Conservation (phyloP, 2,888 invertebrate genomes). For the Copidosoma aretas region DNA sequence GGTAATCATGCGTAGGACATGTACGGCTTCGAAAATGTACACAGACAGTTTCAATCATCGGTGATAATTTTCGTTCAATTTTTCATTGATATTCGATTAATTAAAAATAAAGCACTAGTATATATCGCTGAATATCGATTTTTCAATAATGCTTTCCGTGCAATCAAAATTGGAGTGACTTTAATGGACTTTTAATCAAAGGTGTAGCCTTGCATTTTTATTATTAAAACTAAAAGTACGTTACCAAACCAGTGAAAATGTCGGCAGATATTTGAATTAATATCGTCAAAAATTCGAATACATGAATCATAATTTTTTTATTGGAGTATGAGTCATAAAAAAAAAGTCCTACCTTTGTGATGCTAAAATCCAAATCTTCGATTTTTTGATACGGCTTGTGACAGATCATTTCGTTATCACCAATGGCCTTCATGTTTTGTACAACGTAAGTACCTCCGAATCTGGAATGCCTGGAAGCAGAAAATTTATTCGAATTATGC, state of each 20-base stretch:
- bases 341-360: constrained; percentile 66
- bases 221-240: no score
- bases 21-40: no score
- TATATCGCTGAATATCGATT: neutral
- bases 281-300: no score
- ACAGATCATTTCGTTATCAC: constrained; percentile 83
- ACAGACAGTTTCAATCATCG: no score
- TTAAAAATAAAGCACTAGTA: no score
- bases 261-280: no score
- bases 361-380: constrained; percentile 79
- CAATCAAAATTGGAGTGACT: no score
- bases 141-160: neutral
- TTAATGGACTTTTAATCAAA: no score
- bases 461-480: constrained; percentile 77
- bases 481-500: neutral
- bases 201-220: no score
- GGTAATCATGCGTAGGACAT: no score
- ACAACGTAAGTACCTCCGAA: constrained; percentile 95
- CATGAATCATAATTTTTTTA: no score
- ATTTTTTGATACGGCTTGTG: constrained; percentile 84
- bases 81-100: neutral
- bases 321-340: neutral
- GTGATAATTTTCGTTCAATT: neutral
- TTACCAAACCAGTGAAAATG: no score
- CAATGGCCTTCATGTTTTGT: constrained; percentile 91